Evolutionary conservation across 2,797 vertebrate species (phyloP).

Genomic region (Poecilia velifera): DNA sequence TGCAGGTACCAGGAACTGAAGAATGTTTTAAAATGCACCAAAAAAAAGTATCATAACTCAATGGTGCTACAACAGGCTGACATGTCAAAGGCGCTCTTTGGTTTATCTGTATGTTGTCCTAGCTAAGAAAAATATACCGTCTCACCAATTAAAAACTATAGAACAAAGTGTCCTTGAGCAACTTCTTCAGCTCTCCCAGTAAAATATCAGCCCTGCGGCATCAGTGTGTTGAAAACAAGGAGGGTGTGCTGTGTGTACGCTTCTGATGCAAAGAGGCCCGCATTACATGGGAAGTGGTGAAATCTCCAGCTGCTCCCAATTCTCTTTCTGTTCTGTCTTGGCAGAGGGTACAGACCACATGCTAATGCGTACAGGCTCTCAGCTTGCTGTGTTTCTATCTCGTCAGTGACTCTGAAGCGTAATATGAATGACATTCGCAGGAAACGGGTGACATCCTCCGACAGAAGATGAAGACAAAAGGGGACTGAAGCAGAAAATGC

Average conservation of each 20-base stretch:
- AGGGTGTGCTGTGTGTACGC: constrained; percentile 11
- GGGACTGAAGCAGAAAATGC: constrained; percentile 34
- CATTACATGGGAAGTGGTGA: constrained; percentile 50
- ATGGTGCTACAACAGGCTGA: neutral
- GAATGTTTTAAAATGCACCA: constrained; percentile 22
- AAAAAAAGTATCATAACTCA: constrained; percentile 13
- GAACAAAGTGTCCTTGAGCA: constrained; percentile 39
- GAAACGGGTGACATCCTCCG: constrained; percentile 62
- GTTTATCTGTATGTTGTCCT: neutral
- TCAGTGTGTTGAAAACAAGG: constrained; percentile 14
- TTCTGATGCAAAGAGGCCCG: constrained; percentile 40
- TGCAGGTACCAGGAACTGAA: constrained; percentile 40
- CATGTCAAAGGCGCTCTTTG: constrained; percentile 10
- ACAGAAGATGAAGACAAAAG: constrained; percentile 63
- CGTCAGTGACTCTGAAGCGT: constrained; percentile 36
- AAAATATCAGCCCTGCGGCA: constrained; percentile 33
- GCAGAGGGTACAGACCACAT: constrained; percentile 50
- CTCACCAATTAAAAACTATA: neutral
- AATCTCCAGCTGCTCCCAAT: constrained; percentile 70
- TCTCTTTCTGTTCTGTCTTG: constrained; percentile 54
- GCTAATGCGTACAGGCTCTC: constrained; percentile 50
- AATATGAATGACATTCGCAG: constrained; percentile 56
- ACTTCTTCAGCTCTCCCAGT: constrained; percentile 25
- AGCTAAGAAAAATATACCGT: neutral
- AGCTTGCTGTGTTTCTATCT: constrained; percentile 44